These are phyloP conservation scores for Silvanus unidentatus DNA, from an alignment of 2,888 invertebrate genomes.

Conservation along the genomic window DNA sequence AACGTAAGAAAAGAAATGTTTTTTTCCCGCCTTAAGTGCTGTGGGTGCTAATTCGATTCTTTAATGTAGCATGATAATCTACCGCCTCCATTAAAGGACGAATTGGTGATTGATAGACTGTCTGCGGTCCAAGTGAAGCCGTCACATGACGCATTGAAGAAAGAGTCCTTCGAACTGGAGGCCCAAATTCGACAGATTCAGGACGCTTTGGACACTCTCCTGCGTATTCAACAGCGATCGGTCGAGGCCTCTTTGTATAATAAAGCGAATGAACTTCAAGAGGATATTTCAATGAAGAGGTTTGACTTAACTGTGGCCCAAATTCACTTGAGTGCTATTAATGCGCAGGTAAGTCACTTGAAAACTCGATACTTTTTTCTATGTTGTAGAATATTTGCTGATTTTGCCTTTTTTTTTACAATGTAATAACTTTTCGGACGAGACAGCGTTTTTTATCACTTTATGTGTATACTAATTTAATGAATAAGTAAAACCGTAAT, in stretches of 20 bases:
- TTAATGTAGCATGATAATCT: constrained; percentile 54
- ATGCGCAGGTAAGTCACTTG: constrained; percentile 68
- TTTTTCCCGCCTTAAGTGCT: not conserved
- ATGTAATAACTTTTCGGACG: no score
- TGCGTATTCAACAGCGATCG: constrained; percentile 70
- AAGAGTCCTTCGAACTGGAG: constrained; percentile 79
- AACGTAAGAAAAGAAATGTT: not conserved
- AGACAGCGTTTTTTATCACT: no score
- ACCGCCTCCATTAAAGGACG: constrained; percentile 73
- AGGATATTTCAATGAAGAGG: constrained; percentile 89
- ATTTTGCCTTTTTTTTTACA: no score
- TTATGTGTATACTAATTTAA: no score
- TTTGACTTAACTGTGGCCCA: constrained; percentile 90
- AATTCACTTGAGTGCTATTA: constrained; percentile 82
- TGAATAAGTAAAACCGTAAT: no score
- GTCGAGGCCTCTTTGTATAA: constrained; percentile 80
- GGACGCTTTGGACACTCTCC: constrained; percentile 77
- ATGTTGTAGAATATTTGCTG: no score
- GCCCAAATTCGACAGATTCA: constrained; percentile 81
- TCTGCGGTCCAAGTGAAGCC: constrained; percentile 66
- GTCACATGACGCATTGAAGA: constrained; percentile 70
- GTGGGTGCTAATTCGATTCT: not conserved
- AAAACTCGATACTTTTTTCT: no score
- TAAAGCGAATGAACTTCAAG: constrained; percentile 93
- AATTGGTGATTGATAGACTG: constrained; percentile 75